A percentile compares a stretch with the other conserved stretches of the same genome.
phyloP scores from a whole-genome alignment of 1,140 invertebrate species.

The Samia ricini region DNA sequence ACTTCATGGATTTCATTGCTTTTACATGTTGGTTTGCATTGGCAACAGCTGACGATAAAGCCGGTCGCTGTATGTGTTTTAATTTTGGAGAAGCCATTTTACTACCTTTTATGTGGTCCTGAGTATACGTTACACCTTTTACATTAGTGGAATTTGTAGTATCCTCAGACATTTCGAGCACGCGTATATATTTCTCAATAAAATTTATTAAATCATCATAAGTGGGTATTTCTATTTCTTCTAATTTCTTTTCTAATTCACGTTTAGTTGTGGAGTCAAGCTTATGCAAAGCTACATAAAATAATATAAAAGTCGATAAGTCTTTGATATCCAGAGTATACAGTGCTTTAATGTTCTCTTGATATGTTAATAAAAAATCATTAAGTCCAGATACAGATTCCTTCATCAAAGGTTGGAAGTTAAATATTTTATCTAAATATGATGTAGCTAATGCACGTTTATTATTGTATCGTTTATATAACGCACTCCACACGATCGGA shows the following conservation, averaged over 20 bases:
- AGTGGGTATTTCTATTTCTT: background rate
- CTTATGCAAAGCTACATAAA: conserved; percentile 5
- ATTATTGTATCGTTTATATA: conserved; percentile 11
- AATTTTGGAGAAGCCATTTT: background rate
- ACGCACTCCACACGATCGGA: conserved; percentile 4
- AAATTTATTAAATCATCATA: background rate
- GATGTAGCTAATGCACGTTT: conserved; percentile 4
- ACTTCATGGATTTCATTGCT: background rate
- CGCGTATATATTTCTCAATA: background rate
- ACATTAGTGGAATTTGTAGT: background rate
- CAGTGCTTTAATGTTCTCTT: conserved; percentile 12
- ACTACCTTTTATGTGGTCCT: too few relatives aligned
- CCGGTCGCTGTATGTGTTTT: background rate
- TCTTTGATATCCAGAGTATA: conserved; percentile 4
- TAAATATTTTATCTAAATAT: conserved; percentile 15
- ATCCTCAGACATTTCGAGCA: background rate
- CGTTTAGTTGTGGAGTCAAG: background rate
- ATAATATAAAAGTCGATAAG: conserved; percentile 3
- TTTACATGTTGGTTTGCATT: background rate
- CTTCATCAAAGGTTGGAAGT: conserved; percentile 11
- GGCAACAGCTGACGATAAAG: conserved; percentile 1
- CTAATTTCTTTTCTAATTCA: background rate
- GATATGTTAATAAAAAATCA: conserved; percentile 13
- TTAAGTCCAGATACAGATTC: conserved; percentile 9
- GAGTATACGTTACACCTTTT: too few relatives aligned